A percentile compares a stretch with the other conserved stretches of the same genome.
phyloP scores from a whole-genome alignment of 2,113 vertebrate genomes.

The Phalacrocorax carbo region DNA sequence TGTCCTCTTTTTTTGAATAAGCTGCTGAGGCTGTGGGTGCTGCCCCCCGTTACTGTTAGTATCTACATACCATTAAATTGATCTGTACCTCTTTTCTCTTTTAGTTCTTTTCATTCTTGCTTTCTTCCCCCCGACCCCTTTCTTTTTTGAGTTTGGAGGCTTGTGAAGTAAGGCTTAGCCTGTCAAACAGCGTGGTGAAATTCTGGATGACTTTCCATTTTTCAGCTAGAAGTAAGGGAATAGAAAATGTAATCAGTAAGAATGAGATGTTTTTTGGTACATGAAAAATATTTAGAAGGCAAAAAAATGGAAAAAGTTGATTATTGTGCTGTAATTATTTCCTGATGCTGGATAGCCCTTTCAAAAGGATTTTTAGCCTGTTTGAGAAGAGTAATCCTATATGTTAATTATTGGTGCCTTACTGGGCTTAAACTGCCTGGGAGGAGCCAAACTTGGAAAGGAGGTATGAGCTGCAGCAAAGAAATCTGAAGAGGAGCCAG shows the following conservation, averaged over 20 bases:
- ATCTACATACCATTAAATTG: background rate
- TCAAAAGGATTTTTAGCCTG: background rate
- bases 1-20: background rate
- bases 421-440: background rate
- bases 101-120: background rate
- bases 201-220: background rate
- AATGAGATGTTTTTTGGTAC: background rate
- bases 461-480: background rate
- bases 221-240: background rate
- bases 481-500: background rate
- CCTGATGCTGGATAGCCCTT: background rate
- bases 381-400: background rate
- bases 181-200: background rate
- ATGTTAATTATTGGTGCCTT: background rate
- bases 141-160: background rate
- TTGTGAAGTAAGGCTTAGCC: background rate
- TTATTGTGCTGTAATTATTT: background rate
- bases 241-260: background rate
- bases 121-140: accelerated
- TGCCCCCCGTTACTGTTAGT: background rate
- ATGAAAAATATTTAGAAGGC: background rate
- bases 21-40: background rate
- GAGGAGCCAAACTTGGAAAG: background rate
- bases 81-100: background rate
- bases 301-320: background rate